A percentile compares a stretch with the other conserved stretches of the same genome.
These are phyloP conservation scores for Drosophila parvula DNA, from an alignment of 1,140 invertebrate species.

Conservation along the genomic window DNA sequence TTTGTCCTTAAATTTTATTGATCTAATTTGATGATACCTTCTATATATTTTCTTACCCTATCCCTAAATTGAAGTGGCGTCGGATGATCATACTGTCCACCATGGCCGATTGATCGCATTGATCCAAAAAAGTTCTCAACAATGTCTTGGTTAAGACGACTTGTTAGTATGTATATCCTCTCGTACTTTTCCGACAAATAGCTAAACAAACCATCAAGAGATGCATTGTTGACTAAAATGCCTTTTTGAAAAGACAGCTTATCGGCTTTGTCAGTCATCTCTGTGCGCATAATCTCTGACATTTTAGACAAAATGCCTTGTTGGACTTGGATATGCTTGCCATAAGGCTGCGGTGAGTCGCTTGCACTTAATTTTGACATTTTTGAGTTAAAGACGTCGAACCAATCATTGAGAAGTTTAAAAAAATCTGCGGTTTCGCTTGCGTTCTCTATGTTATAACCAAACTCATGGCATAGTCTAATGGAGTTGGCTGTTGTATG, in stretches of 20 bases:
- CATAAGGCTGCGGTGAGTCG: conserved; percentile 17
- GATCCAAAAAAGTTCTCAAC: neutral
- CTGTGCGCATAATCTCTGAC: conserved; percentile 12
- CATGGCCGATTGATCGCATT: conserved; percentile 2
- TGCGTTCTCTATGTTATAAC: conserved; percentile 14
- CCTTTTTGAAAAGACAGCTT: conserved; percentile 19
- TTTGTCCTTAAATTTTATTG: neutral
- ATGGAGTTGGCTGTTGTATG: neutral
- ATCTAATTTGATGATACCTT: conserved; percentile 1
- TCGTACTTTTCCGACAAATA: neutral
- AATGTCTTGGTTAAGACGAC: neutral
- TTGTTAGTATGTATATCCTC: neutral
- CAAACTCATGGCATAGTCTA: conserved; percentile 1
- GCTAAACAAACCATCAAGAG: conserved; percentile 1
- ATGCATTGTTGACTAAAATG: conserved; percentile 1
- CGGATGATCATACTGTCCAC: conserved; percentile 6
- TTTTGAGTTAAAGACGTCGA: conserved; percentile 30
- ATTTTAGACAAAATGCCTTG: conserved; percentile 15
- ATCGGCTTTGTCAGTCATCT: conserved; percentile 2
- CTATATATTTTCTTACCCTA: neutral
- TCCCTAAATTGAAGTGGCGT: conserved; percentile 6
- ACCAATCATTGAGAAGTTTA: conserved; percentile 21
- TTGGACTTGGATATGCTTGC: conserved; percentile 10
- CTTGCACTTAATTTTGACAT: conserved; percentile 7
- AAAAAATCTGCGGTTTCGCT: conserved; percentile 14